Percentiles rank a stretch among this genome's conserved stretches.
These are phyloP conservation scores for Aphaenogaster floridana DNA, from an alignment of 1,140 invertebrate genomes.

Conservation along the genomic window DNA sequence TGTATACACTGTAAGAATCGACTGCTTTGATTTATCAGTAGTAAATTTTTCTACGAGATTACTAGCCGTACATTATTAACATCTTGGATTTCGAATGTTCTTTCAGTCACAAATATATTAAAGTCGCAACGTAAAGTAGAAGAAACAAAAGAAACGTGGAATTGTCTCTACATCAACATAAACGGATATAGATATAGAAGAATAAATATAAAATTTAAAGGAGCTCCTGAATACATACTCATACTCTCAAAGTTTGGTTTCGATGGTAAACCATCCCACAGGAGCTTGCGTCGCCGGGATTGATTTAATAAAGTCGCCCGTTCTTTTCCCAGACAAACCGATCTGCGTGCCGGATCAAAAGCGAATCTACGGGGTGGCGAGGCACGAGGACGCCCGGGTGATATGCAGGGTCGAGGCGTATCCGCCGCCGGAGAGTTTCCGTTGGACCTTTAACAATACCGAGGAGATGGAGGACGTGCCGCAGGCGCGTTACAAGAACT, in stretches of 20 bases:
- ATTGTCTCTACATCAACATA: background rate
- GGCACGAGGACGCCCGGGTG: constrained; percentile 93
- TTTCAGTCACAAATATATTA: background rate
- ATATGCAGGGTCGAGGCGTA: constrained; percentile 95
- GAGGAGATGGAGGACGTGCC: constrained; percentile 93
- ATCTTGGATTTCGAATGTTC: background rate
- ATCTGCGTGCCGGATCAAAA: constrained; percentile 93
- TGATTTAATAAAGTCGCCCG: background rate
- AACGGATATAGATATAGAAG: background rate
- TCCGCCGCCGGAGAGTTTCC: constrained; percentile 93
- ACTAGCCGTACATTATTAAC: background rate
- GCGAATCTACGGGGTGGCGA: constrained; percentile 94
- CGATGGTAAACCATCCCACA: background rate
- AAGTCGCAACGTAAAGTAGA: background rate
- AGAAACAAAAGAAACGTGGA: background rate
- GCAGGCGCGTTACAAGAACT: constrained; percentile 88
- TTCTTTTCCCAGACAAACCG: constrained; percentile 91
- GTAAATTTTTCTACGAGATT: background rate
- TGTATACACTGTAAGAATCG: constrained; percentile 1
- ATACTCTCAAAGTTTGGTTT: background rate
- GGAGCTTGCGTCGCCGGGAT: background rate
- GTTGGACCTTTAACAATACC: constrained; percentile 96
- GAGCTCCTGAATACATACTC: background rate
- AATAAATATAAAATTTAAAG: constrained; percentile 16
- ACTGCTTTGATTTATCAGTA: background rate